Conservation (phyloP, 1,140 invertebrate species). For the Zaprionus nigranus region DNA sequence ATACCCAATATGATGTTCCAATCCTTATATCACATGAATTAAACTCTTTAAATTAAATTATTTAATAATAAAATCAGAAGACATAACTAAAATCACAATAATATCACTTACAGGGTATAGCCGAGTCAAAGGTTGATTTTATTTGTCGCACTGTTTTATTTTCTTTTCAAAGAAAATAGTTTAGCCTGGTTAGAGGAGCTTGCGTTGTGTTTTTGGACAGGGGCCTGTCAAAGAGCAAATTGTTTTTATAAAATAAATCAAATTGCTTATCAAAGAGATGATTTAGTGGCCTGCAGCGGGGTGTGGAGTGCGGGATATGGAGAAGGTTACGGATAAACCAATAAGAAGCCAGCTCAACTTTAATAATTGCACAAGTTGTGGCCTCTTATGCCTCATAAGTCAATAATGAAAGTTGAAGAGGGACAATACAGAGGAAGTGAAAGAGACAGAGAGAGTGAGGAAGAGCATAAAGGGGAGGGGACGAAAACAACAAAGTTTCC, state of each 20-base stretch:
- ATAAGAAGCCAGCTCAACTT: constrained; percentile 53
- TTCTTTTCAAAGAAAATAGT: constrained; percentile 49
- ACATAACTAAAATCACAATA: not conserved
- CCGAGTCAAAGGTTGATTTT: not conserved
- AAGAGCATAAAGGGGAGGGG: not conserved
- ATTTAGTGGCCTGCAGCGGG: constrained; percentile 67
- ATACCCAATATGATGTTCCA: too few species aligned
- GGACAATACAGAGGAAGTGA: constrained; percentile 29
- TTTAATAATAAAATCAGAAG: too few species aligned
- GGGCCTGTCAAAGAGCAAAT: constrained; percentile 61
- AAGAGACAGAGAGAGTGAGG: constrained; percentile 32
- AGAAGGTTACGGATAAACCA: not conserved
- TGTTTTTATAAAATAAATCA: constrained; percentile 80
- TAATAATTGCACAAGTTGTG: constrained; percentile 81
- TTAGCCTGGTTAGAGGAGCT: constrained; percentile 44
- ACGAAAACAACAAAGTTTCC: constrained; percentile 32
- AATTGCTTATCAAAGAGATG: constrained; percentile 82
- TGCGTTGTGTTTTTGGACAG: constrained; percentile 38
- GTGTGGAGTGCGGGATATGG: not conserved
- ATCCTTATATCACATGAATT: too few species aligned
- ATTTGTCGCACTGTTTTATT: constrained; percentile 22
- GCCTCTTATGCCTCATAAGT: constrained; percentile 79
- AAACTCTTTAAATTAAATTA: too few species aligned
- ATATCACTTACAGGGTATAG: constrained; percentile 8
- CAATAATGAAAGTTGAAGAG: constrained; percentile 59